These are phyloP conservation scores for Bothrops alternatus DNA, from an alignment of 2,797 vertebrate genomes.

Conservation along the genomic window DNA sequence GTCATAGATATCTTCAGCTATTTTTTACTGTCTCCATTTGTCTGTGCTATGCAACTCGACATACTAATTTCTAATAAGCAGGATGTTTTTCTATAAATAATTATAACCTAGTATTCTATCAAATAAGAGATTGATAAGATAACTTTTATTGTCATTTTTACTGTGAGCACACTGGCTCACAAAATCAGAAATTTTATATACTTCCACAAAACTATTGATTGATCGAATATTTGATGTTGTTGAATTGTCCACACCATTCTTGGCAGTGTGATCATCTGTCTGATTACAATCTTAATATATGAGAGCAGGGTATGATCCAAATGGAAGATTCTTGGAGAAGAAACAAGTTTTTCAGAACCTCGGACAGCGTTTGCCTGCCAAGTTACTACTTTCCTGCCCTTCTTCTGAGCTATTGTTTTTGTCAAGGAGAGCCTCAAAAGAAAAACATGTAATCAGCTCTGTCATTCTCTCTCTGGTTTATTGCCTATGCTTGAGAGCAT, in stretches of 20 bases:
- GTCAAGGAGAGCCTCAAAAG: neutral
- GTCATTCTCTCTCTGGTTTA: neutral
- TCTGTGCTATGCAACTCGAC: neutral
- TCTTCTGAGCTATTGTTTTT: neutral
- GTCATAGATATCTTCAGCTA: neutral
- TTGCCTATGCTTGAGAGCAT: neutral
- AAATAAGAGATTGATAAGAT: neutral
- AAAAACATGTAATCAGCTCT: neutral
- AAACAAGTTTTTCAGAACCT: neutral
- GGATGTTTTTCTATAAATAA: neutral
- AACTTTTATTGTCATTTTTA: too few relatives aligned
- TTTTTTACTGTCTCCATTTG: neutral
- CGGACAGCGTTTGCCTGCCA: neutral
- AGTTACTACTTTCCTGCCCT: neutral
- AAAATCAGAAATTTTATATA: neutral
- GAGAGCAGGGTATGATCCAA: neutral
- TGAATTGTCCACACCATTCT: neutral
- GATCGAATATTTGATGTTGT: neutral
- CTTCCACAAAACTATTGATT: neutral
- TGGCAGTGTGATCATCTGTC: neutral
- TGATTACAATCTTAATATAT: neutral
- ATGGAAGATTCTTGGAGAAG: neutral
- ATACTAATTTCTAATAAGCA: neutral
- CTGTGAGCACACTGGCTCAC: too few relatives aligned
- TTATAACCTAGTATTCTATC: neutral